These are phyloP conservation scores for Conomelus anceps DNA, from an alignment of 2,888 invertebrate species.

Conservation along the genomic window DNA sequence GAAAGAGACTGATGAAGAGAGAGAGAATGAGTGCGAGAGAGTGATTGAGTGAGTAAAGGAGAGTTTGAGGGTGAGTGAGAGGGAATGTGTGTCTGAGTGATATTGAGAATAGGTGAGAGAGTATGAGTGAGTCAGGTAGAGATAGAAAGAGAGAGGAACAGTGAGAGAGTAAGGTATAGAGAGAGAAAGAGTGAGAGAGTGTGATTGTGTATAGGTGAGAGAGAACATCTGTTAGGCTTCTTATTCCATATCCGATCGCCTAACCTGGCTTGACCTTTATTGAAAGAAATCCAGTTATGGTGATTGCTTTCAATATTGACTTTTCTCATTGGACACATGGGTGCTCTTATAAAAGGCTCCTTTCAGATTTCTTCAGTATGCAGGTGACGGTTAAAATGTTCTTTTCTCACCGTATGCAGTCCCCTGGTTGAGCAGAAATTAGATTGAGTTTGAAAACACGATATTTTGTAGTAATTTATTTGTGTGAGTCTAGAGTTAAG, in stretches of 20 bases:
- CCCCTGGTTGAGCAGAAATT: too few species aligned
- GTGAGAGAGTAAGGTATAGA: too few species aligned
- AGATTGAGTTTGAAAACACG: not conserved
- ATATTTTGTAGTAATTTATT: not conserved
- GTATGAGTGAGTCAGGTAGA: too few species aligned
- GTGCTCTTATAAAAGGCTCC: not conserved
- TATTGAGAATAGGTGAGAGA: too few species aligned
- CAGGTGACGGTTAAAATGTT: not conserved
- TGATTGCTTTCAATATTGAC: not conserved
- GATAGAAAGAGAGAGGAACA: too few species aligned
- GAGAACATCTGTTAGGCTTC: not conserved
- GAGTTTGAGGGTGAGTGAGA: too few species aligned
- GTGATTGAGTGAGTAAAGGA: too few species aligned
- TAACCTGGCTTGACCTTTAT: not conserved
- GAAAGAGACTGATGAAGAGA: too few species aligned
- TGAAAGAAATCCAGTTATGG: not conserved
- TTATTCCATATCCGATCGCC: not conserved
- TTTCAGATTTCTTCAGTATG: not conserved
- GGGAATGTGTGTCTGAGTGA: too few species aligned
- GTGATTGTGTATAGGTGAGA: not conserved
- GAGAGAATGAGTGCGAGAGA: too few species aligned
- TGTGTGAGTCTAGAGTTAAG: not conserved
- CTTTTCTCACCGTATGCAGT: too few species aligned
- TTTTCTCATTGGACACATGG: not conserved
- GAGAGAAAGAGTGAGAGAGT: not conserved